Evolutionary conservation across 2,888 invertebrate species (phyloP).

Genomic region (Chrysolina oricalcia): DNA sequence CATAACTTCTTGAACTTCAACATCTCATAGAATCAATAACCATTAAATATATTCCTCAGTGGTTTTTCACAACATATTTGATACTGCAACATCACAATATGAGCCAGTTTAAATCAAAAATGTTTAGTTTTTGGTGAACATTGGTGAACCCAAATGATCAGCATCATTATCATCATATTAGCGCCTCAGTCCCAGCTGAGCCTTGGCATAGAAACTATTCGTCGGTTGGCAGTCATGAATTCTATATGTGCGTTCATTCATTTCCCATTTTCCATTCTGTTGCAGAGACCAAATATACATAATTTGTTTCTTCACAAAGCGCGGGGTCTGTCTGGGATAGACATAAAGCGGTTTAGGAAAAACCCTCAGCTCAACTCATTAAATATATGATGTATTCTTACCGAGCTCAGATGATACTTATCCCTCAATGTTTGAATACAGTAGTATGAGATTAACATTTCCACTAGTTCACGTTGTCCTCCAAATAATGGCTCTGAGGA

Average conservation of each 20-base stretch:
- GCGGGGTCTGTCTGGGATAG: not conserved
- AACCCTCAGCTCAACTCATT: not conserved
- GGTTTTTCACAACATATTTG: too few relatives aligned
- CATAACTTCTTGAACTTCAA: too few relatives aligned
- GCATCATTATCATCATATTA: not conserved
- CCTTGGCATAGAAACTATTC: not conserved
- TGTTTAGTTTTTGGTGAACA: too few relatives aligned
- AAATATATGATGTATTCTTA: not conserved
- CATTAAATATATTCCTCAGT: too few relatives aligned
- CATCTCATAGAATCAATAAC: too few relatives aligned
- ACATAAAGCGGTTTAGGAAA: not conserved
- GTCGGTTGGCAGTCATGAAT: not conserved
- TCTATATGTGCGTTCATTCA: not conserved
- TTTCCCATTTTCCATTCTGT: not conserved
- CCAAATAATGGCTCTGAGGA: slow-evolving; percentile 12
- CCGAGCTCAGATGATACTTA: not conserved
- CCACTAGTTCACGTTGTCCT: not conserved
- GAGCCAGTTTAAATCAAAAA: too few relatives aligned
- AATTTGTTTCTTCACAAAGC: not conserved
- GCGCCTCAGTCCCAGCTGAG: not conserved
- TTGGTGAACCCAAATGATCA: not conserved
- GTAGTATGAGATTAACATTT: slow-evolving; percentile 16
- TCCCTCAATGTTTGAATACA: slow-evolving; percentile 9
- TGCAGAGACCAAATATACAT: not conserved
- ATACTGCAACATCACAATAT: too few relatives aligned